Evolutionary conservation across 2,797 vertebrate genomes (phyloP).

Genomic region (Smutsia temminckii): DNA sequence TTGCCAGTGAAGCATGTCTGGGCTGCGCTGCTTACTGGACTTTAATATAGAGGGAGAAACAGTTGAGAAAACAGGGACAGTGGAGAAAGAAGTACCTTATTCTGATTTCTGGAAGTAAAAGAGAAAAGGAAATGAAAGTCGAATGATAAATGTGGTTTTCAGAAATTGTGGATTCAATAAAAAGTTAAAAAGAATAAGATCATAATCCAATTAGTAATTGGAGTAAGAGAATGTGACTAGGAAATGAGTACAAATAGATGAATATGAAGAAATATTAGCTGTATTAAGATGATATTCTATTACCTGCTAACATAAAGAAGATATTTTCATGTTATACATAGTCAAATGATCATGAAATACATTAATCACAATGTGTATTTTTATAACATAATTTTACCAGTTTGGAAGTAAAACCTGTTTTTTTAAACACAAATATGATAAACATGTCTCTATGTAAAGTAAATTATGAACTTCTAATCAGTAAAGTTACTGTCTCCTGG

Average conservation of each 20-base stretch:
- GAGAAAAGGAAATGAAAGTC: not conserved
- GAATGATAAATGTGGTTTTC: not conserved
- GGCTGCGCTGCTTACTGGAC: not conserved
- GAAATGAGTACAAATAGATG: not conserved
- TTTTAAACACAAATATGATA: not conserved
- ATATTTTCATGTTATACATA: conserved; percentile 25
- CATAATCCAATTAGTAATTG: not conserved
- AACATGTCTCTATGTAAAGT: not conserved
- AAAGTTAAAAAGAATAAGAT: not conserved
- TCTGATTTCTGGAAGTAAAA: not conserved
- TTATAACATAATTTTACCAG: not conserved
- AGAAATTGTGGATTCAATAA: not conserved
- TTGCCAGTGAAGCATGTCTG: not conserved
- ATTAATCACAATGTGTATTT: not conserved
- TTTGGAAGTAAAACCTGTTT: not conserved
- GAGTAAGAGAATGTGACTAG: not conserved
- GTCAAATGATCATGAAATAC: not conserved
- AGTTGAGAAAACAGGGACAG: not conserved
- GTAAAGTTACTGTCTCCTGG: not conserved
- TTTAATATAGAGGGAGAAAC: not conserved
- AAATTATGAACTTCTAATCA: not conserved
- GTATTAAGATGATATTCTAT: not conserved
- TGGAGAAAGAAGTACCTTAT: not conserved
- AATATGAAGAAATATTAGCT: not conserved
- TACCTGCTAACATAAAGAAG: not conserved